Conservation (phyloP, 1,140 invertebrate species). For the Zaprionus davidi region DNA sequence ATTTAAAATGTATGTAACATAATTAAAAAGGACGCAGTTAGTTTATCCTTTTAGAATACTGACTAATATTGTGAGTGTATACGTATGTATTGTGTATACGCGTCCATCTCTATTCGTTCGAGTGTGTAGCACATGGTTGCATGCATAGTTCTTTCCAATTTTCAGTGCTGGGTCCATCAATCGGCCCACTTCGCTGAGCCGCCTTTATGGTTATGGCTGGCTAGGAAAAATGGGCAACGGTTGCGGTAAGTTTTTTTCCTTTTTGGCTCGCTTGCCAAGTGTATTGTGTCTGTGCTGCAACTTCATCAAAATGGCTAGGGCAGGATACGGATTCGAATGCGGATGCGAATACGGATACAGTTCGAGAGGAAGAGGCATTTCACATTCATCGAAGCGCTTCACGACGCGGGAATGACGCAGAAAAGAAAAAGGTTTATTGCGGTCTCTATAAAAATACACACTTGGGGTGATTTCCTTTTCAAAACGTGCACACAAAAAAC, state of each 20-base stretch:
- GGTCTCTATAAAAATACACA: conserved; percentile 82
- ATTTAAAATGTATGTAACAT: too few relatives aligned
- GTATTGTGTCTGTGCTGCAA: conserved; percentile 75
- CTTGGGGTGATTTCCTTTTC: conserved; percentile 81
- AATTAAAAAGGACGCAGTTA: too few relatives aligned
- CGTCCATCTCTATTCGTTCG: background rate
- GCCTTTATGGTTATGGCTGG: conserved; percentile 74
- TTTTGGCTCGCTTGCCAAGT: conserved; percentile 22
- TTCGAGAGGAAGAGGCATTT: conserved; percentile 34
- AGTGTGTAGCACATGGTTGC: conserved; percentile 27
- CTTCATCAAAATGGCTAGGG: conserved; percentile 60
- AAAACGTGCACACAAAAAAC: conserved; percentile 64
- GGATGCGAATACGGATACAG: conserved; percentile 18
- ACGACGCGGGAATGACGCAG: conserved; percentile 35
- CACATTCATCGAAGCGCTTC: conserved; percentile 53
- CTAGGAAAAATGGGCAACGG: conserved; percentile 48
- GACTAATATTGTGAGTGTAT: background rate
- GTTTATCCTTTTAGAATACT: too few relatives aligned
- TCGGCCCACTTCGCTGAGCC: conserved; percentile 62
- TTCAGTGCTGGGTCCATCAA: conserved; percentile 76
- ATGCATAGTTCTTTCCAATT: conserved; percentile 54
- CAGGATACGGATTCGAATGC: background rate
- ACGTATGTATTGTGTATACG: background rate
- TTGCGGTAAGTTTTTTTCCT: conserved; percentile 40
- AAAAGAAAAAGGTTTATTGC: conserved; percentile 82